Conservation (phyloP, 2,113 vertebrate genomes). For the Amphilophus citrinellus region DNA sequence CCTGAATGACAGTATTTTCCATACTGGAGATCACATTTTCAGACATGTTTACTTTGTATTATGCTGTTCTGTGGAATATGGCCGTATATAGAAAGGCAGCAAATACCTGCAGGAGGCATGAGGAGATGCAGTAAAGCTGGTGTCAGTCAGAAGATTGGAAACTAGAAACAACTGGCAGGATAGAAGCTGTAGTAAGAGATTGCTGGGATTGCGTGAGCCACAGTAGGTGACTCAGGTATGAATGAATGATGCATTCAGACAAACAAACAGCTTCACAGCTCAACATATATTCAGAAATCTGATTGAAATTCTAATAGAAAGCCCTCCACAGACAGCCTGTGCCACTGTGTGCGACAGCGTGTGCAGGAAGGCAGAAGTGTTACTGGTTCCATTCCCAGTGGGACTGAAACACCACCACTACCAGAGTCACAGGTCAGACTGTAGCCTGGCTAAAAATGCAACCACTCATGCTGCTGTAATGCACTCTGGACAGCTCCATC, state of each 20-base stretch:
- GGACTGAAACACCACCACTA: not conserved
- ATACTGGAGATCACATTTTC: not conserved
- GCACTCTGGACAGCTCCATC: conserved; percentile 26
- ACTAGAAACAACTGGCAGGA: not conserved
- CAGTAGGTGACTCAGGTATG: not conserved
- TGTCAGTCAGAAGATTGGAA: not conserved
- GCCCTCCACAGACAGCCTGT: not conserved
- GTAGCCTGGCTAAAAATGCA: conserved; percentile 32
- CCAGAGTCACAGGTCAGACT: conserved; percentile 18
- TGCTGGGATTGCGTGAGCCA: not conserved
- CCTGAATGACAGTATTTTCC: not conserved
- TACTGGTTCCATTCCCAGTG: not conserved
- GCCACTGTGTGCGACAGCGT: not conserved
- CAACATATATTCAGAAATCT: not conserved
- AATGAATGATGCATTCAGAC: conserved; percentile 19
- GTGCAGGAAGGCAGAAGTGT: not conserved
- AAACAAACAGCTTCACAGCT: conserved; percentile 8
- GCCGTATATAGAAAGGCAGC: not conserved
- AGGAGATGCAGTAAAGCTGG: not conserved
- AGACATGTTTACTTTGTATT: not conserved
- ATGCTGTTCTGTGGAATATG: not conserved
- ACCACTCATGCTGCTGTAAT: conserved; percentile 28
- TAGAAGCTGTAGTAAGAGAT: not conserved
- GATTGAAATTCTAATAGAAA: not conserved
- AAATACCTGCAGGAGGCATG: not conserved